These are phyloP conservation scores for Drosophila mayri DNA, from an alignment of 1,140 invertebrate genomes.

Conservation along the genomic window DNA sequence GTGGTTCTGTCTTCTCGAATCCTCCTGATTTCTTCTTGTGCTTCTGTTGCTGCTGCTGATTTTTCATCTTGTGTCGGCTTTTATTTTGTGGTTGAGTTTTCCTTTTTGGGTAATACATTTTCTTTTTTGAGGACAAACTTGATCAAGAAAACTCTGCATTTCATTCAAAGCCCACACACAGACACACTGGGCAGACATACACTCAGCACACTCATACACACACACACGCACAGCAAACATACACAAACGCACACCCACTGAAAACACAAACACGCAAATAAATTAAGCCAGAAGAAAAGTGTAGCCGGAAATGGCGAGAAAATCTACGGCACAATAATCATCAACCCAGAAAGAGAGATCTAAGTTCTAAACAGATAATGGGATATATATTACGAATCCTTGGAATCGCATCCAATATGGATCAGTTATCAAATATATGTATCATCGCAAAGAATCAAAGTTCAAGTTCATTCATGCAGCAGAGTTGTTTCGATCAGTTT, in stretches of 20 bases:
- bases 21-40: constrained; percentile 46
- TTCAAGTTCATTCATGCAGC: constrained; percentile 54
- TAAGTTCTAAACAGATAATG: constrained; percentile 22
- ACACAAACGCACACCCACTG: constrained; percentile 7
- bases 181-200: constrained; percentile 1
- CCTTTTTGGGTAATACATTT: constrained; percentile 10
- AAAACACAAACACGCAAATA: constrained; percentile 7
- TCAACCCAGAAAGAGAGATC: not conserved
- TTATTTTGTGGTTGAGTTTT: constrained; percentile 34
- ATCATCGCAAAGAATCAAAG: constrained; percentile 29
- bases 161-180: constrained; percentile 14
- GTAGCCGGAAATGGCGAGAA: constrained; percentile 16
- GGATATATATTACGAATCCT: constrained; percentile 21
- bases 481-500: constrained; percentile 82
- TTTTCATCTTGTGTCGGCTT: constrained; percentile 30
- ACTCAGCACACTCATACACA: constrained; percentile 31
- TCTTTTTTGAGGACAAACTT: constrained; percentile 49
- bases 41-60: constrained; percentile 49
- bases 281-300: constrained; percentile 24
- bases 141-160: constrained; percentile 80
- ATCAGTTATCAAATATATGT: constrained; percentile 11
- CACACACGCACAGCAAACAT: constrained; percentile 30
- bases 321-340: constrained; percentile 10
- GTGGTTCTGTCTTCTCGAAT: constrained; percentile 34
- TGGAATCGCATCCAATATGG: constrained; percentile 16